These are phyloP conservation scores for Neodiprion pinetum DNA, from an alignment of 1,140 invertebrate genomes.

Conservation along the genomic window DNA sequence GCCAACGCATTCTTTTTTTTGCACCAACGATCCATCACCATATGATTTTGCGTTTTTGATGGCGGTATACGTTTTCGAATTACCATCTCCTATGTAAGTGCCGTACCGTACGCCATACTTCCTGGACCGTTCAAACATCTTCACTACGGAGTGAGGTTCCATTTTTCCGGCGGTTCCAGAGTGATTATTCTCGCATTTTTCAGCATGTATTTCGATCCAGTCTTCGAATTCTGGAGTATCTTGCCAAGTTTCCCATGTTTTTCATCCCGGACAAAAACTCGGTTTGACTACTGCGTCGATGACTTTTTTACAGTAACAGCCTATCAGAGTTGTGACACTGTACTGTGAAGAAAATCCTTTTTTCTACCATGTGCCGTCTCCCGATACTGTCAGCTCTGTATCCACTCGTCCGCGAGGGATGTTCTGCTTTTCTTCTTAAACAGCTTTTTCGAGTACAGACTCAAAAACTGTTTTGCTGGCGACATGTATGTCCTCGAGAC, in stretches of 20 bases:
- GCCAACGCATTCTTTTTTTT: slow-evolving; percentile 4
- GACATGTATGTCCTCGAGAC: slow-evolving; percentile 24
- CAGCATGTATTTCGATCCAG: not conserved
- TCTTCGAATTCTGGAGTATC: not conserved
- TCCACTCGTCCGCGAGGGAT: not conserved
- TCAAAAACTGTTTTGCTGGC: not conserved
- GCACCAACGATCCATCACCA: not conserved
- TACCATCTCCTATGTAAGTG: not conserved
- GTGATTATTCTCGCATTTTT: not conserved
- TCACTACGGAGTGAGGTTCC: not conserved
- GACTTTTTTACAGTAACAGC: slow-evolving; percentile 27
- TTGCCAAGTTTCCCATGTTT: slow-evolving; percentile 14
- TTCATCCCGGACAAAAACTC: slow-evolving; percentile 22
- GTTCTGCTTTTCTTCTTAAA: not conserved
- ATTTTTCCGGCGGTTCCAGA: not conserved
- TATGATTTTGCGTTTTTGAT: not conserved
- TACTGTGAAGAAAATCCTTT: slow-evolving; percentile 31
- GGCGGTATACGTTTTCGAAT: slow-evolving; percentile 6
- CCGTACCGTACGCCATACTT: not conserved
- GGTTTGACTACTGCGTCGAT: slow-evolving; percentile 25
- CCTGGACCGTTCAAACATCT: not conserved
- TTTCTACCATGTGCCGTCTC: slow-evolving; percentile 33
- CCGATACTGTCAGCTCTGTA: slow-evolving; percentile 22
- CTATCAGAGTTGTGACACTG: slow-evolving; percentile 29
- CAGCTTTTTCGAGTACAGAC: not conserved